Conservation (phyloP, 2,113 vertebrate genomes). For the Cebidichthys violaceus region DNA sequence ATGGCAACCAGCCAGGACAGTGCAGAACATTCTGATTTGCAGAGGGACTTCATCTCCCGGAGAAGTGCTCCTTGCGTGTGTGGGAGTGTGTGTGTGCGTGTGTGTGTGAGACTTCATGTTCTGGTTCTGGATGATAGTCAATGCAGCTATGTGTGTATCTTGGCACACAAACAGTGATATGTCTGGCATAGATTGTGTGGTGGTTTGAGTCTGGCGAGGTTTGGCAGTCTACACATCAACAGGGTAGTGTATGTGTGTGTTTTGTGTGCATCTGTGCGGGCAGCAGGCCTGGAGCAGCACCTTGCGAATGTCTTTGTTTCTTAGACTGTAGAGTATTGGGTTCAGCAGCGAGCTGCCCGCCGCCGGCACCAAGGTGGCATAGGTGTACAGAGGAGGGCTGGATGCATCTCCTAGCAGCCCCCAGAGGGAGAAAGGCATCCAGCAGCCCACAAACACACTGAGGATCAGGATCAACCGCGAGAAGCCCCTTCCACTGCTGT, state of each 20-base stretch:
- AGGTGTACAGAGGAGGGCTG: constrained; percentile 89
- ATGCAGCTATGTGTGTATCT: constrained; percentile 57
- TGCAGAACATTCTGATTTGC: constrained; percentile 73
- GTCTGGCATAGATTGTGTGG: constrained; percentile 67
- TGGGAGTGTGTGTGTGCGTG: constrained; percentile 14
- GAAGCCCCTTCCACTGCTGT: constrained; percentile 73
- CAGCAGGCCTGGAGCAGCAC: constrained; percentile 91
- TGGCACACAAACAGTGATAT: constrained; percentile 73
- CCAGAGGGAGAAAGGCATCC: constrained; percentile 94
- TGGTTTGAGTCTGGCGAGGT: constrained; percentile 19
- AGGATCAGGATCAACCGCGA: constrained; percentile 87
- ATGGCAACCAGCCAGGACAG: constrained; percentile 56
- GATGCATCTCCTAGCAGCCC: constrained; percentile 89
- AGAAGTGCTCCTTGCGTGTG: constrained; percentile 37
- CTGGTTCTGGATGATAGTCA: constrained; percentile 46
- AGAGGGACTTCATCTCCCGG: constrained; percentile 51
- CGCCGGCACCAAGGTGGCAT: constrained; percentile 90
- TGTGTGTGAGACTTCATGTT: constrained; percentile 44
- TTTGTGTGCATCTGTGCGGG: constrained; percentile 77
- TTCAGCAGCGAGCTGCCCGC: constrained; percentile 95
- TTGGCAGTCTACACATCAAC: constrained; percentile 88
- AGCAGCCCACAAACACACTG: constrained; percentile 92
- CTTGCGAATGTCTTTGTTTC: constrained; percentile 94
- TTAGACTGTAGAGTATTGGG: constrained; percentile 94
- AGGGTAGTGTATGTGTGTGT: constrained; percentile 87